phyloP scores from a whole-genome alignment of 1,140 invertebrate species.

The Drosophila nikananu region DNA sequence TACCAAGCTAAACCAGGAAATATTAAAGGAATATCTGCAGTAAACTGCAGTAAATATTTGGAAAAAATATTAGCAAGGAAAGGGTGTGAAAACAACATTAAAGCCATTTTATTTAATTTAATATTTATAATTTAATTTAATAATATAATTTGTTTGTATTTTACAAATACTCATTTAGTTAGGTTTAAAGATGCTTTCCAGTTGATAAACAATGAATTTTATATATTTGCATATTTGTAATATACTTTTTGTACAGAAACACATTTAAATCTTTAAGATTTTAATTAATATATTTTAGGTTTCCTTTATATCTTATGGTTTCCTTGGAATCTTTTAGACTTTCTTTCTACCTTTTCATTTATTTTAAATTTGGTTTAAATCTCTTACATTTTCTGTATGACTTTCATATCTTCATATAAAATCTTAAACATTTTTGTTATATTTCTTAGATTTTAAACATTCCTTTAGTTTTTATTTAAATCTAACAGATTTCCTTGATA shows the following conservation, averaged over 20 bases:
- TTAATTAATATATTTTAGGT: no score
- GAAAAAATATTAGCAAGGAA: conserved; percentile 22
- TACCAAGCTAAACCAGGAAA: conserved; percentile 61
- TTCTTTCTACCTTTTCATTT: neutral
- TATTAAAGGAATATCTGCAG: conserved; percentile 63
- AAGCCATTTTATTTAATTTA: no score
- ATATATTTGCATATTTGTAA: neutral
- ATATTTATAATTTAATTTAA: no score
- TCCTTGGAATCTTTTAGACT: neutral
- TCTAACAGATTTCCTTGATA: neutral
- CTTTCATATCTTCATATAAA: no score
- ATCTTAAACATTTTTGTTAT: no score
- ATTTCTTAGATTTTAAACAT: no score
- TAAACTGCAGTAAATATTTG: conserved; percentile 17
- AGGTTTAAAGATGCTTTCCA: neutral
- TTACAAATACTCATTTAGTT: neutral
- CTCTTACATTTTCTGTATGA: no score
- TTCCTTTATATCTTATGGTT: neutral
- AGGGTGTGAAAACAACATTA: neutral
- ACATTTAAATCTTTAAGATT: no score
- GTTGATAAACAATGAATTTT: neutral
- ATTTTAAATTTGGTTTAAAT: no score
- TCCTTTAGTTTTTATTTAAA: neutral
- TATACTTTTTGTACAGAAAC: no score
- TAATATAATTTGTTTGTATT: neutral